Percentiles rank a stretch among this genome's conserved stretches.
Evolutionary conservation across 2,888 invertebrate genomes (phyloP).

Genomic region (Drosophila sordidula): DNA sequence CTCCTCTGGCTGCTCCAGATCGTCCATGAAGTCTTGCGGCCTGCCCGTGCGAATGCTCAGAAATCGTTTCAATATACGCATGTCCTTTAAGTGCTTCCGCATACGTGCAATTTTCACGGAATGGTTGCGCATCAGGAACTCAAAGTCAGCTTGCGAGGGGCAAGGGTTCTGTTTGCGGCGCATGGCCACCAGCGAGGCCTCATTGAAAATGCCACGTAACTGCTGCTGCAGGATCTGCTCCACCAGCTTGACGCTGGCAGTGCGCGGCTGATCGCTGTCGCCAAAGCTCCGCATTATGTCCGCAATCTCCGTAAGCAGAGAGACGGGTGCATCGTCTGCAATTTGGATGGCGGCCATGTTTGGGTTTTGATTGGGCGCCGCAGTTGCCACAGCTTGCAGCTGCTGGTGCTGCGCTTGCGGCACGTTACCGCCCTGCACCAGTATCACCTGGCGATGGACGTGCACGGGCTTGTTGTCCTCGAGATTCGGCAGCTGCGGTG

Average conservation of each 20-base stretch:
- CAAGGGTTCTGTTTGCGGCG: constrained; percentile 88
- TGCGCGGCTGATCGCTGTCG: constrained; percentile 92
- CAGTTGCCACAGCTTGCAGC: constrained; percentile 16
- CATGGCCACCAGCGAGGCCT: constrained; percentile 89
- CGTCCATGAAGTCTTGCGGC: constrained; percentile 84
- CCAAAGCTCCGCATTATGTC: constrained; percentile 98
- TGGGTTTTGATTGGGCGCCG: constrained; percentile 28
- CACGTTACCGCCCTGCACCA: constrained; percentile 54
- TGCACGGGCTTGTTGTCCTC: constrained; percentile 62
- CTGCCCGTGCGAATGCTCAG: constrained; percentile 82
- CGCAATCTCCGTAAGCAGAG: constrained; percentile 88
- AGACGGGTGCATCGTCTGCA: constrained; percentile 76
- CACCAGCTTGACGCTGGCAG: constrained; percentile 92
- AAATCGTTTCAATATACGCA: constrained; percentile 85
- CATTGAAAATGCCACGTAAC: constrained; percentile 90
- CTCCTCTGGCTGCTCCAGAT: constrained; percentile 85
- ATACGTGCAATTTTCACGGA: constrained; percentile 91
- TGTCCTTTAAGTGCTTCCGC: constrained; percentile 89
- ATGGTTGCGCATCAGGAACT: constrained; percentile 93
- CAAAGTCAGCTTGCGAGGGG: constrained; percentile 88
- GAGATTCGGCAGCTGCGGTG: constrained; percentile 52
- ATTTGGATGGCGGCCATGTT: constrained; percentile 41
- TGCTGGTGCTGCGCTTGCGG: constrained; percentile 51
- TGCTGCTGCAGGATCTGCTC: constrained; percentile 94
- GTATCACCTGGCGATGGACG: constrained; percentile 69